Evolutionary conservation across 2,888 invertebrate species (phyloP).

Genomic region (Rotaria sp.): DNA sequence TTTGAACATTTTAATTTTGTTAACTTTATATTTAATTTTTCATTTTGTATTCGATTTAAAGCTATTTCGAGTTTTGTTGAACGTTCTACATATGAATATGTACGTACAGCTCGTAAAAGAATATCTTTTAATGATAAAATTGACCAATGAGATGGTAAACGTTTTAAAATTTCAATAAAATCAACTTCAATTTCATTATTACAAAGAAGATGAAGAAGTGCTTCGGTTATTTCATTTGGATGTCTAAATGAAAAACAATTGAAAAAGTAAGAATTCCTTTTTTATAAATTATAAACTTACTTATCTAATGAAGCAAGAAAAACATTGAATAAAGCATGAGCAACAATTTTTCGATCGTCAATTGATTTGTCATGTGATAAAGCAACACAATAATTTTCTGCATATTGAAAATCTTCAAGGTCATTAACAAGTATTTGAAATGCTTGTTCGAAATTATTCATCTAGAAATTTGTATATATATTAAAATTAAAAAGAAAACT

Average conservation of each 20-base stretch:
- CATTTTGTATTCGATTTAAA: constrained; percentile 18
- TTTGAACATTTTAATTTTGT: not conserved
- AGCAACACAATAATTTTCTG: not conserved
- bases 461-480: not conserved
- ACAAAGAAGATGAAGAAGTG: not conserved
- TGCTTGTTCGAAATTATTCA: constrained; percentile 15
- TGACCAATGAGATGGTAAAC: not conserved
- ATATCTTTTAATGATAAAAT: not conserved
- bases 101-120: not conserved
- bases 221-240: not conserved
- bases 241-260: not conserved
- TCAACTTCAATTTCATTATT: constrained; percentile 1
- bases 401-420: constrained; percentile 12
- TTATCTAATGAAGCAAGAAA: not conserved
- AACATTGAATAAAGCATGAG: not conserved
- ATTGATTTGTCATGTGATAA: not conserved
- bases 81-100: not conserved
- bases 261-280: not conserved
- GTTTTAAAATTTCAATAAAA: constrained; percentile 2
- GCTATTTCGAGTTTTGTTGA: not conserved
- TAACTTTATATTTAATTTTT: not conserved
- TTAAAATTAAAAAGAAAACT: not conserved
- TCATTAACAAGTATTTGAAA: not conserved
- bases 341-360: not conserved
- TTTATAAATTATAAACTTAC: not conserved